Evolutionary conservation across 35 echinoderm and acorn worm species (phyloP), one percentile per base, ranked within the genome.

Genomic region (Eucidaris tribuloides): DNA sequence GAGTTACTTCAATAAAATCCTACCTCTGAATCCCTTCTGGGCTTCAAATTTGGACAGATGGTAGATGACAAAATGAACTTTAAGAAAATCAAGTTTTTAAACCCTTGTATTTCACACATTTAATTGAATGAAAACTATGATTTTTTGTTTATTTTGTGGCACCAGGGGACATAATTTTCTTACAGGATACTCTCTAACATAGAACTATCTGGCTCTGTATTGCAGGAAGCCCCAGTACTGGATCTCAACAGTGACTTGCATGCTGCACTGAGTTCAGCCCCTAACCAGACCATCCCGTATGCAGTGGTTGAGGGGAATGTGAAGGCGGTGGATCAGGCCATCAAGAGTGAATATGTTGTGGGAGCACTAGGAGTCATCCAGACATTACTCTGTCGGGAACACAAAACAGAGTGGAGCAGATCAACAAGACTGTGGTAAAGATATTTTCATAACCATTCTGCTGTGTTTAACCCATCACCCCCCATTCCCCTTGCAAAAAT

Each of bases 381-480:
- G 39, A 82, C 82, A 14, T 24, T 93, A 14, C 77, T 99, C 66
- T 88, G 91, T 60, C 89, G 81, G 44, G 96, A 99, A 62, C 96
- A 99, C 49, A 99, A 90, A 37, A 93, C 91, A 42, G 91, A 99
- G 71, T 99, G 96, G 96, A 99, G 90, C 68, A 89, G 72, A 64
- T 85, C 86, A 18, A 93, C 90, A 40, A 92, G 91, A 45, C 63
- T 99, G 78, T 99, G 96, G 96, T 93, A 55, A 72, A 78, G 71
- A 4, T 22, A 30, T 49, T 1, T 9, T 42, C 13, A 19, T 11
- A 45, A 18, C 66, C 38, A 46, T 22, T 68, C 23, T 68, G 25
- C 14, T 35, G 19, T 23, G 15, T 32, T 19, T 35, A 36, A 4
- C 6, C 4, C 7, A 15, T 24, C 62, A 6, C 13, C 15, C 39